A percentile compares a stretch with the other conserved stretches of the same genome.
phyloP scores from a whole-genome alignment of 2,113 vertebrate species.

The Axis porcinus region DNA sequence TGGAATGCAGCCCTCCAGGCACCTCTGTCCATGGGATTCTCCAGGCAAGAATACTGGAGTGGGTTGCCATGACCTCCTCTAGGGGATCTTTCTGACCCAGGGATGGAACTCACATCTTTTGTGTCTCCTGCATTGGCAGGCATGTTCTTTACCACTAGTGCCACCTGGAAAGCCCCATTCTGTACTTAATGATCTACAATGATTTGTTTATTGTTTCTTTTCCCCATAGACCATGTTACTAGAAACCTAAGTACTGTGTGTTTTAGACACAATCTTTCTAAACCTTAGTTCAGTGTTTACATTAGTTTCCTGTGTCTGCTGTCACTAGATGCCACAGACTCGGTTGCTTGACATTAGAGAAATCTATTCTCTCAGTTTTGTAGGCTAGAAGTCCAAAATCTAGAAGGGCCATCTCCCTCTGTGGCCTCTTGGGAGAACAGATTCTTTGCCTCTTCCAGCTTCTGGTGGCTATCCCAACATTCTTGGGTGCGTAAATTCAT shows the following conservation, averaged over 20 bases:
- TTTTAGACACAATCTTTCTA: not conserved
- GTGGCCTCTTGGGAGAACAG: fast-evolving
- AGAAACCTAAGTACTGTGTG: not conserved
- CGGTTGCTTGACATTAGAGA: not conserved
- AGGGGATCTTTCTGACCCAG: not conserved
- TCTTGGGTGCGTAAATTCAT: not conserved
- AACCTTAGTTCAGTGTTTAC: not conserved
- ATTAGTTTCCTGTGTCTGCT: not conserved
- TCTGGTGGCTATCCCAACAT: not conserved
- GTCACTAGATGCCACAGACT: not conserved
- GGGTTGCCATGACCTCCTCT: not conserved
- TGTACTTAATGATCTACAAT: not conserved
- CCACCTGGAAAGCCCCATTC: not conserved
- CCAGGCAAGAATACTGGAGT: not conserved
- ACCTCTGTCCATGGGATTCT: not conserved
- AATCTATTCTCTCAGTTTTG: not conserved
- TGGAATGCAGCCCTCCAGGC: not conserved
- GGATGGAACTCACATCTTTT: not conserved
- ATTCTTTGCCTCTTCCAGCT: not conserved
- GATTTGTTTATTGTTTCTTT: not conserved
- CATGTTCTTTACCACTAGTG: not conserved
- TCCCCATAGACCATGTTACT: not conserved
- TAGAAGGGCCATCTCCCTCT: not conserved
- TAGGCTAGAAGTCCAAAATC: not conserved
- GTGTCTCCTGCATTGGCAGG: not conserved